Conservation (phyloP, 1,140 invertebrate genomes). For the Euglossa dilemma region DNA sequence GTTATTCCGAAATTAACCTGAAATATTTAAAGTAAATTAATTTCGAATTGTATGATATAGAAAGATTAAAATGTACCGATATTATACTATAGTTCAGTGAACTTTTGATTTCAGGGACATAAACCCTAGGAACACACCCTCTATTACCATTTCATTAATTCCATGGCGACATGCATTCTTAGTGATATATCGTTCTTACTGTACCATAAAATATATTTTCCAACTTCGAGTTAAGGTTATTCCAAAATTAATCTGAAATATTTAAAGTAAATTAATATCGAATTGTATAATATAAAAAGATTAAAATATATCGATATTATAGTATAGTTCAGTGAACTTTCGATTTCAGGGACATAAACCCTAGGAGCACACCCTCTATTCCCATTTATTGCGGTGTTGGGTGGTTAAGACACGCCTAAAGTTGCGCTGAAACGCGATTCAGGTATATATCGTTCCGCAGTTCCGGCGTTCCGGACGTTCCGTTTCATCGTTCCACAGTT, state of each 20-base stretch:
- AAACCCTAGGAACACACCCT: slow-evolving; percentile 20
- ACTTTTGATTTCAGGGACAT: not conserved
- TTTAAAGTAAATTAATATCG: not conserved
- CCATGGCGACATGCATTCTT: no score
- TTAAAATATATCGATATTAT: not conserved
- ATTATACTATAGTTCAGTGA: not conserved
- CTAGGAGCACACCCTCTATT: slow-evolving; percentile 27
- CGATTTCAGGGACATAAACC: not conserved
- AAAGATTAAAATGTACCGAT: not conserved
- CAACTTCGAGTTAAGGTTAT: no score
- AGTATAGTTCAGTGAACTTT: not conserved
- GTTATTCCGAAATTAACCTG: not conserved
- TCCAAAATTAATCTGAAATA: not conserved
- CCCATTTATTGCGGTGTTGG: slow-evolving; percentile 14
- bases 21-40: not conserved
- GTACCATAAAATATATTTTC: no score
- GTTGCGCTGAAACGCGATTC: slow-evolving; percentile 34
- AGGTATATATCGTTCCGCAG: slow-evolving; percentile 59
- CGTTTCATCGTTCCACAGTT: slow-evolving; percentile 58
- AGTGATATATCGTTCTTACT: no score
- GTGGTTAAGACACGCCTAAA: slow-evolving; percentile 42
- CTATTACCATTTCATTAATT: not conserved
- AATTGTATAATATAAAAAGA: not conserved
- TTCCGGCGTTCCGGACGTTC: slow-evolving; percentile 65
- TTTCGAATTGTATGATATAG: not conserved